A percentile compares a stretch with the other conserved stretches of the same genome.
Evolutionary conservation across 2,113 vertebrate species (phyloP).

Genomic region (Paradisaea rubra): DNA sequence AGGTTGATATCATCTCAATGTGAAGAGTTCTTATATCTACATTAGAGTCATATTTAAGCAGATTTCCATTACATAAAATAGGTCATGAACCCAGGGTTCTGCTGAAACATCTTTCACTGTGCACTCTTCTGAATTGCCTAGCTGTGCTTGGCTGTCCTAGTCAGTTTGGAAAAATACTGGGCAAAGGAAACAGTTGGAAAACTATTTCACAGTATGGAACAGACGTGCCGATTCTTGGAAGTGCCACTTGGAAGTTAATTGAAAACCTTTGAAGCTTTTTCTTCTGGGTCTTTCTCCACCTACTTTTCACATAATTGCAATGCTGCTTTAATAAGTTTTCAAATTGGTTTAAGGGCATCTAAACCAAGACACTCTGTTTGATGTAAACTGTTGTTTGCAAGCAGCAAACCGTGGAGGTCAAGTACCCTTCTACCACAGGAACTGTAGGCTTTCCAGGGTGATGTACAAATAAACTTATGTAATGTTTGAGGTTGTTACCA

Average conservation of each 20-base stretch:
- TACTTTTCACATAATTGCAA: background rate
- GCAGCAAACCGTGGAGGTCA: background rate
- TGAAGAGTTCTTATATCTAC: background rate
- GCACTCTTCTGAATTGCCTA: background rate
- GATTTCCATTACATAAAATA: background rate
- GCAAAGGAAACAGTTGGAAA: background rate
- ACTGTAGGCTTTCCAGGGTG: background rate
- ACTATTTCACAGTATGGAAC: background rate
- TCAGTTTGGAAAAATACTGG: background rate
- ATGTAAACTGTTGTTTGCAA: background rate
- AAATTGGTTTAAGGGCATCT: background rate
- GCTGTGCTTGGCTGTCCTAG: background rate
- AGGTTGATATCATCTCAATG: background rate
- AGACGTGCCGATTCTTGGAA: background rate
- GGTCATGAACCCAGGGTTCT: background rate
- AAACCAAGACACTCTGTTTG: background rate
- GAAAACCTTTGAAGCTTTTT: background rate
- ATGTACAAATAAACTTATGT: background rate
- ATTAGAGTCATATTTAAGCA: background rate
- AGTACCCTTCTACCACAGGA: background rate
- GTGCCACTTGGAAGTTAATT: background rate
- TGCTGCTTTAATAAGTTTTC: background rate
- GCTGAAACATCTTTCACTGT: background rate
- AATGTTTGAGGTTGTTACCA: background rate
- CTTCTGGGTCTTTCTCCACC: background rate